phyloP scores from a whole-genome alignment of 2,888 invertebrate species.

The Ferdinandea cuprea region DNA sequence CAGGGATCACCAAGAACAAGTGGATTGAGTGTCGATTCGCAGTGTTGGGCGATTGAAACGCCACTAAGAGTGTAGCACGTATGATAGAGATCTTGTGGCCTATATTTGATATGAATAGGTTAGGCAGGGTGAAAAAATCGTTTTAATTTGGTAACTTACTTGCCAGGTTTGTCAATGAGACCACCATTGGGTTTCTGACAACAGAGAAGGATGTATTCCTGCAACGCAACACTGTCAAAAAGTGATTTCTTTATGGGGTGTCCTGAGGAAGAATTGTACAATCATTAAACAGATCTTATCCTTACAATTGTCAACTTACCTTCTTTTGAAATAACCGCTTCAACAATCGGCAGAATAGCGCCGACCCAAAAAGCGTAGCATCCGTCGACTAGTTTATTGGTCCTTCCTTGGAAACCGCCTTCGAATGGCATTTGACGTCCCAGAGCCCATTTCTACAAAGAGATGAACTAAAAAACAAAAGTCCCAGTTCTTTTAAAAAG shows the following conservation, averaged over 20 bases:
- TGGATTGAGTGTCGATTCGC: conserved; percentile 83
- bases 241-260: conserved; percentile 82
- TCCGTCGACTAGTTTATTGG: conserved; percentile 98
- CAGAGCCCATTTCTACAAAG: conserved; percentile 90
- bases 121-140: conserved; percentile 82
- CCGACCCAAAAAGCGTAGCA: conserved; percentile 99
- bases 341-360: conserved; percentile 94
- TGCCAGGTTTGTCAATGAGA: conserved; percentile 97
- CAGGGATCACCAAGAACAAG: conserved; percentile 86
- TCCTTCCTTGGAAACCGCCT: conserved; percentile 98
- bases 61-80: conserved; percentile 98
- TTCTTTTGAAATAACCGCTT: conserved; percentile 87
- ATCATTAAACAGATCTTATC: not conserved
- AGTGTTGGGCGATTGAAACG: conserved; percentile 95
- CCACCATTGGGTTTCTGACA: conserved; percentile 95
- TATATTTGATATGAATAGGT: conserved; percentile 82
- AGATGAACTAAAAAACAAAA: conserved; percentile 4
- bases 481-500: too few relatives aligned
- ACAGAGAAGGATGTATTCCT: conserved; percentile 96
- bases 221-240: conserved; percentile 93
- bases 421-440: conserved; percentile 96
- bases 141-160: conserved; percentile 85
- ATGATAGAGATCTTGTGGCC: conserved; percentile 96
- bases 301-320: conserved; percentile 76
- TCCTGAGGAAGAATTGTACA: conserved; percentile 47